phyloP scores from a whole-genome alignment of 2,888 invertebrate species.

The Lucinisca nassula region DNA sequence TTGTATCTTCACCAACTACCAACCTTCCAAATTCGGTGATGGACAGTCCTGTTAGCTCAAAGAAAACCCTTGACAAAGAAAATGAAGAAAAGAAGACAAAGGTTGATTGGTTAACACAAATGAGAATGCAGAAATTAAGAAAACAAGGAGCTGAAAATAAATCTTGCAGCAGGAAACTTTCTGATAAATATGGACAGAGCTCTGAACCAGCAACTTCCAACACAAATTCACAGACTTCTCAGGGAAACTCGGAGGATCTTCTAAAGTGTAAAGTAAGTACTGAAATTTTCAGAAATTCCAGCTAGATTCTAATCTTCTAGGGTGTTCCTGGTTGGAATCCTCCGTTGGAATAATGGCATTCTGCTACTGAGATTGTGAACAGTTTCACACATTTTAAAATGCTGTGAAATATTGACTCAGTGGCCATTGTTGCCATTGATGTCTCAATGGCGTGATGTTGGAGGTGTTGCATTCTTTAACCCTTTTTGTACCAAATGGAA shows the following conservation, averaged over 20 bases:
- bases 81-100: constrained; percentile 56
- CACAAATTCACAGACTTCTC: background rate
- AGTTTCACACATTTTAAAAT: too few species aligned
- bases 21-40: constrained; percentile 76
- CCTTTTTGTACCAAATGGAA: too few species aligned
- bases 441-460: too few species aligned
- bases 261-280: background rate
- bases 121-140: constrained; percentile 64
- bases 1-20: constrained; percentile 72
- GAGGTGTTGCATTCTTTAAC: too few species aligned
- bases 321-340: too few species aligned
- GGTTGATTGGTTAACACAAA: constrained; percentile 78
- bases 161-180: constrained; percentile 30
- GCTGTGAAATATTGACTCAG: too few species aligned
- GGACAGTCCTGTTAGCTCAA: constrained; percentile 65
- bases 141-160: constrained; percentile 14
- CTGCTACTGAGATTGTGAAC: too few species aligned
- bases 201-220: background rate
- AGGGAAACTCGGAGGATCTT: background rate
- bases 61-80: constrained; percentile 33
- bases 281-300: background rate
- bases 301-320: too few species aligned
- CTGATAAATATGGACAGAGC: constrained; percentile 40
- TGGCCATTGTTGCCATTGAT: too few species aligned
- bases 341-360: too few species aligned